A percentile compares a stretch with the other conserved stretches of the same genome.
Evolutionary conservation across 2,888 invertebrate species (phyloP).

Genomic region (Rhamphomyia laevipes): DNA sequence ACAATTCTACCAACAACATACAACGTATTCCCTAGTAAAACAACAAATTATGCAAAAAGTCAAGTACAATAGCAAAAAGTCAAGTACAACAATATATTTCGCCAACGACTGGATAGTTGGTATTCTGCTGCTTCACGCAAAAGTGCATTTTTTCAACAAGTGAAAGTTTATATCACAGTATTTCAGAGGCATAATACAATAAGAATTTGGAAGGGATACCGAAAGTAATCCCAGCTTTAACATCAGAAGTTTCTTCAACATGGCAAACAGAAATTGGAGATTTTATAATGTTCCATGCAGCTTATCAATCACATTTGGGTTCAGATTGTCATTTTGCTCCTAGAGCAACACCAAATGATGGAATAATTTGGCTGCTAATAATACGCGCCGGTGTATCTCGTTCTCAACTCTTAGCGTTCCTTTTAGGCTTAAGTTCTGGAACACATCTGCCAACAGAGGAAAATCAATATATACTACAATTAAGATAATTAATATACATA

Average conservation of each 20-base stretch:
- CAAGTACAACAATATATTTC: no score
- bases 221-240: constrained; percentile 60
- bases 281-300: constrained; percentile 71
- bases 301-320: constrained; percentile 79
- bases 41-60: no score
- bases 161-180: constrained; percentile 68
- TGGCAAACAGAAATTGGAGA: constrained; percentile 72
- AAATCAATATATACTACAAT: constrained; percentile 52
- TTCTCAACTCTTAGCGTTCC: constrained; percentile 64
- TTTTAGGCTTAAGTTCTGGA: constrained; percentile 71
- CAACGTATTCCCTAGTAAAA: no score
- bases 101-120: constrained; percentile 68
- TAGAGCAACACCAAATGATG: constrained; percentile 75
- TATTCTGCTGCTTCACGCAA: constrained; percentile 68
- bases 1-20: no score
- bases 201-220: constrained; percentile 30
- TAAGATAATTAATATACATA: no score
- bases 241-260: constrained; percentile 53
- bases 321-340: constrained; percentile 81
- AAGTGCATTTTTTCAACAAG: constrained; percentile 67
- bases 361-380: constrained; percentile 81
- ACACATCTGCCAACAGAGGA: constrained; percentile 62
- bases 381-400: constrained; percentile 69
- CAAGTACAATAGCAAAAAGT: no score
- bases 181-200: constrained; percentile 37